These are phyloP conservation scores for Chrysodeixis includens DNA, from an alignment of 2,888 invertebrate genomes.

Conservation along the genomic window DNA sequence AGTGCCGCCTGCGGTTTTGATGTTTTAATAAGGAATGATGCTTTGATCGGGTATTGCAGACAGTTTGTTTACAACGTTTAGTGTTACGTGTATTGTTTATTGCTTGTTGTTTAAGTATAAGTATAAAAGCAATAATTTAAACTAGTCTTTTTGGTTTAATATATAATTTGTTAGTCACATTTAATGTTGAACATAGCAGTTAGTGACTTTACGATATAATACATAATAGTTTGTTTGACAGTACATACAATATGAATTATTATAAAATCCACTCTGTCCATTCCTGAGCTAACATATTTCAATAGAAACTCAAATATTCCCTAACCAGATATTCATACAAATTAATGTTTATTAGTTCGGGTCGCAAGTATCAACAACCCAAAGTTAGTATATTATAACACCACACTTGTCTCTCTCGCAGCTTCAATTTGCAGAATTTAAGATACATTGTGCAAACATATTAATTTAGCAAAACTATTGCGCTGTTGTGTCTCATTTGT, in stretches of 20 bases:
- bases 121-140: too few species aligned
- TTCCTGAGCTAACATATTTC: too few species aligned
- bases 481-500: slow-evolving; percentile 82
- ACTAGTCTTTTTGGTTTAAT: too few species aligned
- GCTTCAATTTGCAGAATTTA: slow-evolving; percentile 59
- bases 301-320: background rate
- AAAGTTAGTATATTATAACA: slow-evolving; percentile 13
- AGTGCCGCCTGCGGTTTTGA: slow-evolving; percentile 44
- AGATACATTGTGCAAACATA: slow-evolving; percentile 68
- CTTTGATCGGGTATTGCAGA: slow-evolving; percentile 55
- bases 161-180: background rate
- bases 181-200: too few species aligned
- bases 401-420: slow-evolving; percentile 32
- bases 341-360: background rate
- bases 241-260: background rate
- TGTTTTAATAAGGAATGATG: slow-evolving; percentile 53
- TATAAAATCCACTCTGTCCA: too few species aligned
- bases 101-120: slow-evolving; percentile 2
- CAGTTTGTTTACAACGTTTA: slow-evolving; percentile 24
- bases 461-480: slow-evolving; percentile 79
- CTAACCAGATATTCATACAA: background rate
- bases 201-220: too few species aligned
- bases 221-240: too few species aligned
- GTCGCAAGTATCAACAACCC: background rate
- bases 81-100: slow-evolving; percentile 25